Conservation (phyloP, 2,797 vertebrate genomes). For the Micropoecilia bifurca region DNA sequence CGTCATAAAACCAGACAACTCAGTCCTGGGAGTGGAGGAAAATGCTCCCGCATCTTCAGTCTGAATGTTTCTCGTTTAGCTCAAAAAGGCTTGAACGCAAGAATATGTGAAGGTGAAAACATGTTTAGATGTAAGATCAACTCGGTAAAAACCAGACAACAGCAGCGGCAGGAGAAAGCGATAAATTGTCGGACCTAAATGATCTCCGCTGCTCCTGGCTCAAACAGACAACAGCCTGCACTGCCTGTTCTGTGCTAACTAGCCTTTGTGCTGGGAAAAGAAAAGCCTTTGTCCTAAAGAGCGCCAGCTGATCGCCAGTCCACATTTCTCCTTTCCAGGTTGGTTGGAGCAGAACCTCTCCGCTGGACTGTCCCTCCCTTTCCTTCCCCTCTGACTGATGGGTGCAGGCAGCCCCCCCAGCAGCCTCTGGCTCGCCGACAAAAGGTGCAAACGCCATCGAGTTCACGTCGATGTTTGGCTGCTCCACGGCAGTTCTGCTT, state of each 20-base stretch:
- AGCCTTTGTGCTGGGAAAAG: conserved; percentile 81
- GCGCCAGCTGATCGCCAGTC: conserved; percentile 72
- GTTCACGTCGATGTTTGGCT: conserved; percentile 20
- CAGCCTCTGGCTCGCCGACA: conserved; percentile 31
- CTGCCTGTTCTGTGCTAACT: conserved; percentile 76
- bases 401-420: conserved; percentile 32
- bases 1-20: conserved; percentile 31
- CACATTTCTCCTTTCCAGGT: conserved; percentile 58
- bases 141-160: conserved; percentile 23
- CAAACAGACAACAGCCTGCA: conserved; percentile 60
- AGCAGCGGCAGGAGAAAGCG: conserved; percentile 21
- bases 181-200: conserved; percentile 45
- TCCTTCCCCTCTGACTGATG: conserved; percentile 29
- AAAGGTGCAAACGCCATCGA: conserved; percentile 16
- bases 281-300: conserved; percentile 80
- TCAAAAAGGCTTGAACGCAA: conserved; percentile 42
- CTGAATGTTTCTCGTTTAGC: conserved; percentile 62
- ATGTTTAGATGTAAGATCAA: conserved; percentile 35
- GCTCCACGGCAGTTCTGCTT: conserved; percentile 12
- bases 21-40: conserved; percentile 28
- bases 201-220: conserved; percentile 50
- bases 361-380: conserved; percentile 20
- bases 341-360: conserved; percentile 33
- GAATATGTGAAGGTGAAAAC: conserved; percentile 51
- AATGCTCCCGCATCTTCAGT: conserved; percentile 25